A percentile compares a stretch with the other conserved stretches of the same genome.
phyloP scores from a whole-genome alignment of 2,888 invertebrate species.

The Lamproptera curius region DNA sequence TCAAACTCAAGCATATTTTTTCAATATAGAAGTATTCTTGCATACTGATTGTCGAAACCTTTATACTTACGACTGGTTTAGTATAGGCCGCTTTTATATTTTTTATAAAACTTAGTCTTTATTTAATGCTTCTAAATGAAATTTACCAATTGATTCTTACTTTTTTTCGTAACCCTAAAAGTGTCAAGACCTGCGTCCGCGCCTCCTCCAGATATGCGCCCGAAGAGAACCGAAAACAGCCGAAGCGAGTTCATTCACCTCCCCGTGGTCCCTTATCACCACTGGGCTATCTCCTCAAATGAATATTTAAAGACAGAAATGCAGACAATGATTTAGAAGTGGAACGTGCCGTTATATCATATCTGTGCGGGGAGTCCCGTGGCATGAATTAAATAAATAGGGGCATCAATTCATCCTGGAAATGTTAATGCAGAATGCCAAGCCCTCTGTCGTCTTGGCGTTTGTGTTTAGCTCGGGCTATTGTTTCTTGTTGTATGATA shows the following conservation, averaged over 20 bases:
- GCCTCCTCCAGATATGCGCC: slow-evolving; percentile 56
- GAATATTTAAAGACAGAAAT: slow-evolving; percentile 55
- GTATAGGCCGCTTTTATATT: too few species aligned
- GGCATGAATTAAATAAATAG: slow-evolving; percentile 61
- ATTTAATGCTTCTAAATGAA: too few species aligned
- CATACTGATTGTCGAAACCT: too few species aligned
- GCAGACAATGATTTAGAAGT: slow-evolving; percentile 59
- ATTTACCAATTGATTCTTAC: too few species aligned
- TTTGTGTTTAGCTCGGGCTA: too few species aligned
- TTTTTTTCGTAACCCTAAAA: too few species aligned
- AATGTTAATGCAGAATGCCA: slow-evolving; percentile 19
- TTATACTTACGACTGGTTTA: too few species aligned
- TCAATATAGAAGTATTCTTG: too few species aligned
- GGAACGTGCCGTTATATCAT: slow-evolving; percentile 44
- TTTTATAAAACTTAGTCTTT: too few species aligned
- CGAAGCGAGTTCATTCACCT: slow-evolving; percentile 65
- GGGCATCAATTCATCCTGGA: slow-evolving; percentile 27
- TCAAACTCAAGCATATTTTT: too few species aligned
- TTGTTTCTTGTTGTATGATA: too few species aligned
- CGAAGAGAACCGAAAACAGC: slow-evolving; percentile 52
- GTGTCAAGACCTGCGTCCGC: slow-evolving; percentile 59
- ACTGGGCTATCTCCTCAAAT: slow-evolving; percentile 41
- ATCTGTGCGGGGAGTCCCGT: slow-evolving; percentile 38
- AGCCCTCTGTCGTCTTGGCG: too few species aligned
- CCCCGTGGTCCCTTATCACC: slow-evolving; percentile 58